Evolutionary conservation across 2,888 invertebrate species (phyloP), one percentile per base, ranked within the genome.

Genomic region (Andrena dorsata): DNA sequence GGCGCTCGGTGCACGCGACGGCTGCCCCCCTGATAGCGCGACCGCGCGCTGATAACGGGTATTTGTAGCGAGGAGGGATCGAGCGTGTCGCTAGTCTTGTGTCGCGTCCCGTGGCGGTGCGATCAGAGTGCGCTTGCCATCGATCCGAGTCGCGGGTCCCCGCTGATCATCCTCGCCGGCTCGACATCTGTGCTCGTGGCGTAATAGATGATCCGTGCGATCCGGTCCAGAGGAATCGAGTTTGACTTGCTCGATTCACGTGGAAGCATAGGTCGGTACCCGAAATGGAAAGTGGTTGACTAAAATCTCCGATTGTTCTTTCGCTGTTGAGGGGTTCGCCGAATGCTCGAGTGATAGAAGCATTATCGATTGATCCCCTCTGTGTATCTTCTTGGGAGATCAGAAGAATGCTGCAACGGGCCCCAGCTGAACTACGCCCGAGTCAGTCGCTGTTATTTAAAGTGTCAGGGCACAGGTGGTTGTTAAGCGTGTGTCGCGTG

Each of bases 1-100:
- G 72, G 32, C 76, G 74, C 58, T 80, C 79, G 82, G 70, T 82
- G 51, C 77, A 87, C 82, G 74, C 74, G 81, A 32, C 69, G 74
- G 47, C 41, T 41, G 64, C 79, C 72, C 63, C 69, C 60, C 56
- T 70, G 75, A 85, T 75, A 82, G 58, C 66, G 70, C 71, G 49
- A 35, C 35, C 72, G 47, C 41, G 47, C 63, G 58, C 41, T 56
- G 83, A 85, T 81, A 82, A 84, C 86, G 85, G 64, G 80, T 78
- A 78, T 75, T 76, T 80, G 65, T 80, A 80, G 75, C 73, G 71
- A 56, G 65, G 63, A 63, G 49, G 61, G 72, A 70, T 77, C 75
- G 76, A 61, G 61, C 70, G 71, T 80, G 63, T 56, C 76, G 73
- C 20, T 69, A 85, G 60, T 76, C 60, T 61, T 71, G 63, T 13